Evolutionary conservation across 1,140 invertebrate genomes (phyloP), one percentile per base, ranked within the genome.

Genomic region (Aethina tumida): DNA sequence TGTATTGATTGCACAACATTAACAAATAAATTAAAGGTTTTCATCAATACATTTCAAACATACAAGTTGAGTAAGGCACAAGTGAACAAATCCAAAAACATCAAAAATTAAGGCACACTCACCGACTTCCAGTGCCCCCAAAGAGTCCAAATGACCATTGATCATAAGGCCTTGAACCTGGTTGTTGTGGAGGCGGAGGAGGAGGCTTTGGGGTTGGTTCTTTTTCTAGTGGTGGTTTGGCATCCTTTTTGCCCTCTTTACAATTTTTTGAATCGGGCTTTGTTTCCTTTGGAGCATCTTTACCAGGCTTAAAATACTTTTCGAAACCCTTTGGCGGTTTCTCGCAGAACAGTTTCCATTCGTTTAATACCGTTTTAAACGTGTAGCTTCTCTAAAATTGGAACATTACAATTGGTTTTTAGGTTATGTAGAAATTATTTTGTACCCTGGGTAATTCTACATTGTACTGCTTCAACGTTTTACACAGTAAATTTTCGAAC

Each of bases 251-350:
- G 26, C 57, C 45, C 58, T 70, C 59, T 31, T 74, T 71, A 9
- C 56, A 45, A 33, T 64, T 55, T 55, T 70, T 59, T n/a, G 43
- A 35, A 31, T 15, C 35, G 35, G 63, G 52, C 21, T 45, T 36
- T 2, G 41, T 26, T 46, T 52, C 49, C 44, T 49, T 56, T 25
- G 42, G 36, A 19, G 38, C 35, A 13, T 46, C 42, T 44, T 43
- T 57, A 43, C 71, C 67, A 34, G 73, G 73, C 58, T 80, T 75
- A 52, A 86, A 93, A 62, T 82, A 94, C 53, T 93, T 93, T 62
- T 91, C 90, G 64, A 93, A 94, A 12, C 89, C 89, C 69, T 92
- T 91, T 0, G 88, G 84, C 5, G 81, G 77, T 50, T 81, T 78
- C 43, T 82, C 71, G 53, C 74, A 77, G 45, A 81, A 74, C 32